phyloP scores from a whole-genome alignment of 2,797 vertebrate species.

The Sciurus vulgaris region DNA sequence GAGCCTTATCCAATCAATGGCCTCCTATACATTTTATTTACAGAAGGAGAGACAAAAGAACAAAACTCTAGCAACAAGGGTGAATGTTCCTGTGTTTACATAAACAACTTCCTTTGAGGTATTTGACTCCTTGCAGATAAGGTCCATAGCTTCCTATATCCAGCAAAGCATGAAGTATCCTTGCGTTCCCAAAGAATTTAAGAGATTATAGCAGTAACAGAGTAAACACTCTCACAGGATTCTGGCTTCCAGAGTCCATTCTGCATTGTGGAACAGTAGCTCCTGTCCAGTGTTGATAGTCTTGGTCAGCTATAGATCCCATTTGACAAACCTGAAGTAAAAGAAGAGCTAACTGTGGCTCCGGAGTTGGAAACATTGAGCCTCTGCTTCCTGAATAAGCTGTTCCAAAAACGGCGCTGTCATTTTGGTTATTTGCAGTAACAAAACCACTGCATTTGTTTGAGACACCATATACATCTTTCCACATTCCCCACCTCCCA shows the following conservation, averaged over 20 bases:
- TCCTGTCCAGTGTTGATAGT: accelerated
- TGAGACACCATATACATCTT: constrained; percentile 69
- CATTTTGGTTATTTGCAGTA: background rate
- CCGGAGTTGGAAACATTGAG: background rate
- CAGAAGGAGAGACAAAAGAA: background rate
- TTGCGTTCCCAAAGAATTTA: background rate
- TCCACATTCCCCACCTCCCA: background rate
- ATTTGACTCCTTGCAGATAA: background rate
- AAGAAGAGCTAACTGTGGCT: background rate
- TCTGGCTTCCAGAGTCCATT: accelerated
- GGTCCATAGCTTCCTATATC: background rate
- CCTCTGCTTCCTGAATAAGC: background rate
- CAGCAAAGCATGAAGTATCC: background rate
- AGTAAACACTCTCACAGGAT: background rate
- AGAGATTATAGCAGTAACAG: no score
- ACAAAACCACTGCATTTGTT: constrained; percentile 21
- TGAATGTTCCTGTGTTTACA: background rate
- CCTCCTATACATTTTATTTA: background rate
- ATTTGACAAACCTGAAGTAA: background rate
- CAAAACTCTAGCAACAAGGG: background rate
- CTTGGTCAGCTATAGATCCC: background rate
- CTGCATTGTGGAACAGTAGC: accelerated
- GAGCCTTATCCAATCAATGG: background rate
- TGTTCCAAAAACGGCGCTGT: background rate
- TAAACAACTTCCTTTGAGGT: background rate